Base-by-base conservation (phyloP, 2,888 invertebrate species). In the Amblyjoppa fuscipennis region DNA sequence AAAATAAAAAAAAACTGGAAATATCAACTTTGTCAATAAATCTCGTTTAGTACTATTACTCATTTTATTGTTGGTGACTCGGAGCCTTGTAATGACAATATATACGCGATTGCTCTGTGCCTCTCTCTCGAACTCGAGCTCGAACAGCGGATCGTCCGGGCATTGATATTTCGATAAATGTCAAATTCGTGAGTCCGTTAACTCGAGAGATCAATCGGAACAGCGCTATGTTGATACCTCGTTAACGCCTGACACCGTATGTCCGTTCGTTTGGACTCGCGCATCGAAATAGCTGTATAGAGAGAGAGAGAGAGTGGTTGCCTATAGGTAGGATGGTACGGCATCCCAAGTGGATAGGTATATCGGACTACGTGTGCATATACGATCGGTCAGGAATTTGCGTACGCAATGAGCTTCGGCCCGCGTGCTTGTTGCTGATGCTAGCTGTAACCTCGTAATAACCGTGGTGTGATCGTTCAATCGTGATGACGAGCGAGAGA, bases 361-460 rank as follows among this genome's bases (percentile, higher is more conserved):
- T 49, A 31, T 53, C 64, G 64, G 64, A 16, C 38, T 25, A 20
- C 75, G 66, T 34, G 64, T 76, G 20, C 51, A 56, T 68, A 81
- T 68, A 70, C 75, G 70, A 66, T 66, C 64, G 45, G 64, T 64
- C 45, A 68, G 81, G 78, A 90, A 89, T 90, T 90, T 85, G 86
- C 86, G 87, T 74, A 69, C 74, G 73, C 82, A 76, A 79, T 87
- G 85, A 89, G 85, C 81, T 76, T 86, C 85, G 77, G 80, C 66
- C 77, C 76, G 45, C 75, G 80, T 25, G 45, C 68, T 71, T 64
- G 70, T 16, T 69, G 61, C 77, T 78, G 51, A 68, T 78, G 73
- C 76, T 56, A 45, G 45, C 69, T 74, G 61, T 61, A 49, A 51
- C 51, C 81, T 81, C 73, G 73, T 81, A 86, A 84, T 86, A 88